phyloP scores from a whole-genome alignment of 2,888 invertebrate genomes.

The Tenodera sinensis region DNA sequence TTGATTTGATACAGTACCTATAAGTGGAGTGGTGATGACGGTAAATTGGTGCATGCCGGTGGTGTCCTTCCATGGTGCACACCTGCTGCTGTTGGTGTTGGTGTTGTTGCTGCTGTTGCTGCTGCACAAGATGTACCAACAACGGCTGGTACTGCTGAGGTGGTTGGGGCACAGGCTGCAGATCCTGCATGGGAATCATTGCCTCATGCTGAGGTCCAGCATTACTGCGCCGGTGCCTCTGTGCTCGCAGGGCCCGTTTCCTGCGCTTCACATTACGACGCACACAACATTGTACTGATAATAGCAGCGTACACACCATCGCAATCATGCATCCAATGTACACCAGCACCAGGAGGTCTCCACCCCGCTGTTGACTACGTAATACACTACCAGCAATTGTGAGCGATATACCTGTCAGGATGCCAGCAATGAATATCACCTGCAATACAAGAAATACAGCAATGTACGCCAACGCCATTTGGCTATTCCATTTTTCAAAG shows the following conservation, averaged over 20 bases:
- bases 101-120: constrained; percentile 22
- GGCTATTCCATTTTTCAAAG: background rate
- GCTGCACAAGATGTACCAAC: constrained; percentile 25
- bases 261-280: constrained; percentile 44
- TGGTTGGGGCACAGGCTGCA: background rate
- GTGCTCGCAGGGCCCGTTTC: constrained; percentile 42
- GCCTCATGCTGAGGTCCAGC: background rate
- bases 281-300: constrained; percentile 63
- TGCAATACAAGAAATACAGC: constrained; percentile 38
- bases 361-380: constrained; percentile 58
- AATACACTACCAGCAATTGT: constrained; percentile 63
- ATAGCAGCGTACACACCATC: constrained; percentile 58
- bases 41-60: constrained; percentile 10
- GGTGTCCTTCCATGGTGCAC: constrained; percentile 18
- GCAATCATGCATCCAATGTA: constrained; percentile 63
- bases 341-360: constrained; percentile 62
- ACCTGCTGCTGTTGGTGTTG: constrained; percentile 4
- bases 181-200: constrained; percentile 21
- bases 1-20: background rate
- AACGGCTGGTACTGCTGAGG: constrained; percentile 27
- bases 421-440: constrained; percentile 65
- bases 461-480: background rate
- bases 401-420: constrained; percentile 61
- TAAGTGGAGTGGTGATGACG: constrained; percentile 20
- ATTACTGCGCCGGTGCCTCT: background rate